Evolutionary conservation across 2,888 invertebrate genomes (phyloP), one percentile per base, ranked within the genome.

Genomic region (Agonopterix heracliana): DNA sequence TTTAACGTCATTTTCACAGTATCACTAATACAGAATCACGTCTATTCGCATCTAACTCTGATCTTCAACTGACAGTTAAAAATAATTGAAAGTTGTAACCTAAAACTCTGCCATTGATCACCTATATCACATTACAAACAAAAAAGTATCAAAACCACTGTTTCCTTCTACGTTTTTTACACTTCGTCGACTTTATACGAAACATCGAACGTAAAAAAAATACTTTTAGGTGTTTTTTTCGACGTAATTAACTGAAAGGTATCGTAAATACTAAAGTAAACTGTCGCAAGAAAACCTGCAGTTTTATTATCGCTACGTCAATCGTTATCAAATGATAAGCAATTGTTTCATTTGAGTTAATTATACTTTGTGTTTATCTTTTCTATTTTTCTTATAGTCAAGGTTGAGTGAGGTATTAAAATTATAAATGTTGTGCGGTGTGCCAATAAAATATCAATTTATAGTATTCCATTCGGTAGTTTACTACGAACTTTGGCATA

Each of bases 1-100:
- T 41, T 79, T 14, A 59, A 46, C 2, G 71, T 57, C 78, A 80
- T 80, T 61, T 68, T 74, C 4, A 13, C 5, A 26, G 7, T 44
- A 44, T 26, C 48, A 34, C 41, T 5, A 26, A 7, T 26, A 26
- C 3, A 17, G 2, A 17, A 17, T 17, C 26, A 26, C 5, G 26
- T 26, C 26, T 26, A 26, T 26, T 26, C 26, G 26, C 26, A 1
- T 1, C 26, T 5, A 7, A 26, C 26, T 5, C 26, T 1, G 26
- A 26, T 26, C 26, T 5, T 26, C 3, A 26, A 26, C 26, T 26
- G 3, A 17, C 3, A 17, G 26, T 26, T 26, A 26, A 26, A 26
- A 34, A 47, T 41, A 48, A 45, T 49, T 38, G 54, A 54, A 54
- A 51, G 51, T 54, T 47, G 51, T 44, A 51, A 54, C 2, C 7